Conservation (phyloP, 2,888 invertebrate genomes). For the Cerastoderma edule region DNA sequence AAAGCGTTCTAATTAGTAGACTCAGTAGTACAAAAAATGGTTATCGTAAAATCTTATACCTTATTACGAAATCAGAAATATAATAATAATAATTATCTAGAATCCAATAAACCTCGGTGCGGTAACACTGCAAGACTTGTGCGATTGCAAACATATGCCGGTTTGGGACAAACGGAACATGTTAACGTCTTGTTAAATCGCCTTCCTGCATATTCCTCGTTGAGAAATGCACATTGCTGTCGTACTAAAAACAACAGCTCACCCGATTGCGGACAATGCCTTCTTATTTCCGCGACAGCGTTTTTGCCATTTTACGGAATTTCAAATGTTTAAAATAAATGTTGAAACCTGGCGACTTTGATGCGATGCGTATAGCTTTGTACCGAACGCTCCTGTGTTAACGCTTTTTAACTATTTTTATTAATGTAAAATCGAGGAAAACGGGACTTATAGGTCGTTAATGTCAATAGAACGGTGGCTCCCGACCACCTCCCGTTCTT, state of each 20-base stretch:
- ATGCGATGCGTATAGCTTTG: constrained; percentile 23
- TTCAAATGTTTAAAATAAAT: constrained; percentile 18
- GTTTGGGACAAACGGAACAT: neutral
- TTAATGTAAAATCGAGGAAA: constrained; percentile 28
- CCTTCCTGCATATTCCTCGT: neutral
- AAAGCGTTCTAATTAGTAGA: no score
- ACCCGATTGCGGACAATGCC: neutral
- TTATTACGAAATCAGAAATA: no score
- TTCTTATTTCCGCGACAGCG: constrained; percentile 1
- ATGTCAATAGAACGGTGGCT: constrained; percentile 17
- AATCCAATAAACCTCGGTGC: no score
- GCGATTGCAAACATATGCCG: constrained; percentile 16
- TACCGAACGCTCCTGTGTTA: constrained; percentile 14
- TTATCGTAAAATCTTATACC: no score
- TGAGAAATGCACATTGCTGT: constrained; percentile 9
- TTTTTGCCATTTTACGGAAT: constrained; percentile 23
- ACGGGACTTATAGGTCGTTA: constrained; percentile 15
- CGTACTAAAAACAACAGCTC: neutral
- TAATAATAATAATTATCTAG: no score
- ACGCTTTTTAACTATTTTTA: constrained; percentile 11
- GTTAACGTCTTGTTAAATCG: constrained; percentile 15
- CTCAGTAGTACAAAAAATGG: no score
- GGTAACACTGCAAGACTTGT: no score
- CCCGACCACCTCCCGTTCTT: neutral
- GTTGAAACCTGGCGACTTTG: constrained; percentile 8